These are phyloP conservation scores for Pterocles gutturalis DNA, from an alignment of 2,113 vertebrate species.

Conservation along the genomic window DNA sequence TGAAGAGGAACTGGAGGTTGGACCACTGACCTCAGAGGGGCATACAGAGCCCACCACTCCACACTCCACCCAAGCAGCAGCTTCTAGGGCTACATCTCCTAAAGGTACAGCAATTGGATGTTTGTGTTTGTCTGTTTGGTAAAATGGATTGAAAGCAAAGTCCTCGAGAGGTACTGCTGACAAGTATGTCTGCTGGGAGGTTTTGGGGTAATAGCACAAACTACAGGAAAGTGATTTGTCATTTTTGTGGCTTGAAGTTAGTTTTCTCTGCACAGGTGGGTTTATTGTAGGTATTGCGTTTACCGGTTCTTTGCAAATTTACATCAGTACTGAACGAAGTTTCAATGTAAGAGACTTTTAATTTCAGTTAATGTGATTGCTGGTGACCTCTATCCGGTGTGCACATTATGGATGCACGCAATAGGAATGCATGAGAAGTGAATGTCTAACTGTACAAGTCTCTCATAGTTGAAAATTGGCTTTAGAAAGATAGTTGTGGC, in stretches of 20 bases:
- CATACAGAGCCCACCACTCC: neutral
- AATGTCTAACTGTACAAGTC: neutral
- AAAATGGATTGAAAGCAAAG: neutral
- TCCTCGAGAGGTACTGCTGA: neutral
- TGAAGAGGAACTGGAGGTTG: constrained; percentile 13
- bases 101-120: constrained; percentile 8
- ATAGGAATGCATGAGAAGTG: neutral
- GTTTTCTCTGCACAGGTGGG: neutral
- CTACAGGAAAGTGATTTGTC: neutral
- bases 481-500: neutral
- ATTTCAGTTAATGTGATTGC: neutral
- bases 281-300: neutral
- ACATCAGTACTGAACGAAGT: fast-evolving
- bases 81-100: neutral
- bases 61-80: neutral
- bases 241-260: neutral
- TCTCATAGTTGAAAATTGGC: neutral
- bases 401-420: neutral
- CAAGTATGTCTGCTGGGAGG: neutral
- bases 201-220: neutral
- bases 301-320: neutral
- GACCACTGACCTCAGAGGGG: neutral
- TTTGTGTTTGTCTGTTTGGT: neutral
- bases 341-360: neutral
- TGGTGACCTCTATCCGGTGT: fast-evolving